Conservation (phyloP, 2,888 invertebrate genomes). For the Tetanocera ferruginea region DNA sequence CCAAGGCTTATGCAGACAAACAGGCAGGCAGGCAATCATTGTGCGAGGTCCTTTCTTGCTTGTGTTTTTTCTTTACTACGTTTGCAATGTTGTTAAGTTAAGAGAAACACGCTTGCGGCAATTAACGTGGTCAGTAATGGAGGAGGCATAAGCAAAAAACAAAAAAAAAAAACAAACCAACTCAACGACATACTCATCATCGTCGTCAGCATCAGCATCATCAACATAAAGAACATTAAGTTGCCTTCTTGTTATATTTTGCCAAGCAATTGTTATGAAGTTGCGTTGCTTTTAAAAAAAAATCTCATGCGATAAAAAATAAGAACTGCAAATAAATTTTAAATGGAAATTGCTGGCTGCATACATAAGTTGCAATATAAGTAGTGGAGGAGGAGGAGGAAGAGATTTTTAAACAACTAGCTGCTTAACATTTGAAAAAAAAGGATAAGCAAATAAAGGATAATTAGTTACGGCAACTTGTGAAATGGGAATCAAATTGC, state of each 20-base stretch:
- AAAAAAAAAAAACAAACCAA: not conserved
- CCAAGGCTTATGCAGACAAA: not conserved
- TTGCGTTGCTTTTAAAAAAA: not conserved
- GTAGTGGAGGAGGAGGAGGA: not conserved
- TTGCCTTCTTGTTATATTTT: not conserved
- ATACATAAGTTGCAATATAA: not conserved
- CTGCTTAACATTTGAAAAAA: slow-evolving; percentile 14
- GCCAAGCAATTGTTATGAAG: not conserved
- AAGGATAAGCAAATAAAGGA: slow-evolving; percentile 29
- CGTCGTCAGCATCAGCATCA: not conserved
- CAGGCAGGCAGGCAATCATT: not conserved
- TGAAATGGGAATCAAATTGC: not conserved
- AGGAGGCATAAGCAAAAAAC: not conserved
- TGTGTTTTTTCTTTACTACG: not conserved
- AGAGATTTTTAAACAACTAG: not conserved
- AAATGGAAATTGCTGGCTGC: not conserved
- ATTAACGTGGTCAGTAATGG: slow-evolving; percentile 37
- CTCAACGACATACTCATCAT: slow-evolving; percentile 7
- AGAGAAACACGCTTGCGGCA: slow-evolving; percentile 29
- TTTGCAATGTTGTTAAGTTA: slow-evolving; percentile 9
- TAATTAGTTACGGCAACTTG: slow-evolving; percentile 12
- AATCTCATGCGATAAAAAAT: not conserved
- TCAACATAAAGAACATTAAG: not conserved
- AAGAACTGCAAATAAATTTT: slow-evolving; percentile 9
- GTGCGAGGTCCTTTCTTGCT: not conserved